Percentiles rank a stretch among this genome's conserved stretches.
Evolutionary conservation across 2,888 invertebrate species (phyloP).

Genomic region (Sesamia inferens): DNA sequence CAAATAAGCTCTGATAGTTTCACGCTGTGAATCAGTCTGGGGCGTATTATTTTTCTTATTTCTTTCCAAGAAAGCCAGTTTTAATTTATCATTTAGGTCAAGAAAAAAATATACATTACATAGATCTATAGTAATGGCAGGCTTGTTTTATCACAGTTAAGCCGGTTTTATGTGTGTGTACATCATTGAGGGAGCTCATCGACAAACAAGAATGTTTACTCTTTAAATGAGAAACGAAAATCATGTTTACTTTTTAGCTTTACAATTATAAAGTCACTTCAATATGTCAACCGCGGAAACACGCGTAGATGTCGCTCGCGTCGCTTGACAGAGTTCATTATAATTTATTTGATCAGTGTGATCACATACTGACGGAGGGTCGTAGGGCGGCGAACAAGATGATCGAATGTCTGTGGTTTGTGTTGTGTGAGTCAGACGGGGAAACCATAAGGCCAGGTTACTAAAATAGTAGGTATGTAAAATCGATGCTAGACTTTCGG

Average conservation of each 20-base stretch:
- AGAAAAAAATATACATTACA: conserved; percentile 29
- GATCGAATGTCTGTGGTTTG: conserved; percentile 15
- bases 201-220: conserved; percentile 76
- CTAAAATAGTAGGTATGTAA: conserved; percentile 42
- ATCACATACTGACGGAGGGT: conserved; percentile 25
- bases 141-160: conserved; percentile 66
- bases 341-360: conserved; percentile 50
- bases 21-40: conserved; percentile 44
- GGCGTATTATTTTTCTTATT: conserved; percentile 45
- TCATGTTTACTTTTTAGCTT: conserved; percentile 79
- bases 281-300: conserved; percentile 59
- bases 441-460: conserved; percentile 25
- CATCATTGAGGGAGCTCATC: conserved; percentile 71
- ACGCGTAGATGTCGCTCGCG: conserved; percentile 49
- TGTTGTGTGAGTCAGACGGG: conserved; percentile 24
- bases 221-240: conserved; percentile 77
- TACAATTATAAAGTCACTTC: conserved; percentile 73
- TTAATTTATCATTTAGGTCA: conserved; percentile 54
- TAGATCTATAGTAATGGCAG: conserved; percentile 48
- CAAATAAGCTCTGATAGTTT: conserved; percentile 51
- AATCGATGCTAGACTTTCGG: conserved; percentile 49
- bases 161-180: conserved; percentile 67
- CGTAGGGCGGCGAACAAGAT: conserved; percentile 12
- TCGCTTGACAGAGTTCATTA: conserved; percentile 59
- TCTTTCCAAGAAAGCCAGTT: conserved; percentile 39